Evolutionary conservation across 1,140 invertebrate genomes (phyloP).

Genomic region (Ostrea edulis): DNA sequence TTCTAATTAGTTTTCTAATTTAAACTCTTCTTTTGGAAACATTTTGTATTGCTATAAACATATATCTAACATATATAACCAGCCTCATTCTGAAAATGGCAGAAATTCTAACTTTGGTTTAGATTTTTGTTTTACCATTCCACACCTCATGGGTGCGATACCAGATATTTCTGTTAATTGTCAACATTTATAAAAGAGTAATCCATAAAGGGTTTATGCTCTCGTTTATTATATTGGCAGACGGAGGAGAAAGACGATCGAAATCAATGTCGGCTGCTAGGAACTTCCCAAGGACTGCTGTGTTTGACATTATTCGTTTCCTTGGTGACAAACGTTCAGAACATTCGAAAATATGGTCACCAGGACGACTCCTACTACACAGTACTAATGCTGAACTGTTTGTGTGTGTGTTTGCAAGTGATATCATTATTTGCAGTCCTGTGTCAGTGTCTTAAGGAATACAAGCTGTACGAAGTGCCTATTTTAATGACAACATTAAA

Average conservation of each 20-base stretch:
- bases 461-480: slow-evolving; percentile 2
- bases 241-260: background rate
- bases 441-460: slow-evolving; percentile 9
- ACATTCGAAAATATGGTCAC: background rate
- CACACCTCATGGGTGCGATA: too few species aligned
- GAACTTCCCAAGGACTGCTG: background rate
- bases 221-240: background rate
- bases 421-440: background rate
- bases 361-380: slow-evolving; percentile 4
- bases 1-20: too few species aligned
- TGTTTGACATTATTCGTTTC: slow-evolving; percentile 5
- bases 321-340: slow-evolving; percentile 1
- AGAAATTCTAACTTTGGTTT: too few species aligned
- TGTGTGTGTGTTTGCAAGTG: slow-evolving; percentile 27
- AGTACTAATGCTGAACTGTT: slow-evolving; percentile 22
- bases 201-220: background rate
- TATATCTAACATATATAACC: too few species aligned
- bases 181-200: too few species aligned
- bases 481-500: slow-evolving; percentile 18
- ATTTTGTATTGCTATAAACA: too few species aligned
- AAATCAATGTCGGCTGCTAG: background rate
- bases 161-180: too few species aligned
- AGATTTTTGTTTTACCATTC: too few species aligned
- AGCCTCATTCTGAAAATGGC: too few species aligned
- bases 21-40: too few species aligned